Base-by-base conservation (phyloP, 2,888 invertebrate genomes). In the Parnassius glacialis region DNA sequence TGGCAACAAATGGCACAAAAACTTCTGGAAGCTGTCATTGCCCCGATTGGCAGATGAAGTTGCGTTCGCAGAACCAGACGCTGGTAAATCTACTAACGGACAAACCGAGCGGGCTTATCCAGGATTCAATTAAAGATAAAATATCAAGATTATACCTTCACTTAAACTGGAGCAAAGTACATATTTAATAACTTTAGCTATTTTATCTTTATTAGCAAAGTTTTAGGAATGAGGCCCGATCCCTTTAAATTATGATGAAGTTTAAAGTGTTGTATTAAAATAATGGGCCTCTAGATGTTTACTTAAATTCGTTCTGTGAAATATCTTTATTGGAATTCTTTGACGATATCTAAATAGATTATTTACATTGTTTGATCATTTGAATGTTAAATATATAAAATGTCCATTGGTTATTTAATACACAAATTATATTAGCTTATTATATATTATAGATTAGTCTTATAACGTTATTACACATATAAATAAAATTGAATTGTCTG, bases 171-270 rank as follows among this genome's bases (percentile, higher is more conserved):
- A 53, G 54, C 16, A 58, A 61, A 54, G 48, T 62, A 53, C 53
- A 62, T 50, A 58, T 25, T 62, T 34, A 54, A 53, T 48, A 48
- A 47, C 43, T 34, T 9, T n/a, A 25, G 51, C 42, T 20, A 47
- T 51, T 58, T 54, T 51, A 62, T 58, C 61, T 57, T 57, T 62
- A 62, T 58, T 58, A 54, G 51, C 53, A 52, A 58, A 62, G 62
- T 62, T 62, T 58, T 34, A 11, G 34, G 47, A 52, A 58, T 48
- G 43, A 50, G 48, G 52, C 50, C 44, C 47, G 34, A 42, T 34
- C 57, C 20, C 52, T 50, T 62, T 62, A 54, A 58, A 58, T 58
- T 58, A 58, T 62, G 57, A 62, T 58, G 48, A 50, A 62, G 43
- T 62, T 62, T 62, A 54, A 58, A 62, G 50, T 62, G 57, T 62